These are phyloP conservation scores for Parazoanthus atlanticus DNA, from an alignment of 92 coral and sea anemone species.

Conservation along the genomic window DNA sequence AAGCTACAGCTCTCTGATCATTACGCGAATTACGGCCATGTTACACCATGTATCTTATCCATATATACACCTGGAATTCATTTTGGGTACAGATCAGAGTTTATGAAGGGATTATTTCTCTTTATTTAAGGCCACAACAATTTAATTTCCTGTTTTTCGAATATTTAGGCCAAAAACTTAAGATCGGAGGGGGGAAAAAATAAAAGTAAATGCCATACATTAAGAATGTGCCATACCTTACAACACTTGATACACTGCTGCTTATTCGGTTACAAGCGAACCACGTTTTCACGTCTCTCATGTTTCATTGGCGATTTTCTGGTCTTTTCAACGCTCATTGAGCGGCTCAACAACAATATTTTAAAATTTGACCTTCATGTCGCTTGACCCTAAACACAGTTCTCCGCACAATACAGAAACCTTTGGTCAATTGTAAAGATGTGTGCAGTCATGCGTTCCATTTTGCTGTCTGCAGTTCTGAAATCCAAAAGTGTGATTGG, in stretches of 20 bases:
- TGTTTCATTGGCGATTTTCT: neutral
- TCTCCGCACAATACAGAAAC: neutral
- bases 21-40: neutral
- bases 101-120: conserved; percentile 24
- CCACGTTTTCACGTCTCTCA: neutral
- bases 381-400: neutral
- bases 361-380: neutral
- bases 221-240: neutral
- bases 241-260: neutral
- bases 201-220: neutral
- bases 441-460: neutral
- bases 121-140: neutral
- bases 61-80: neutral
- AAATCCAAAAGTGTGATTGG: neutral
- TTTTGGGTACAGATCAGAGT: neutral
- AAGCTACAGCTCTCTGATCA: neutral
- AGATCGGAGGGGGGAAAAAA: conserved; percentile 2
- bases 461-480: neutral
- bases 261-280: neutral
- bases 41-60: neutral
- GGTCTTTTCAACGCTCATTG: neutral
- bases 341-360: neutral
- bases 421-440: neutral
- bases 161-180: conserved; percentile 5
- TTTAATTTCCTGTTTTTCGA: conserved; percentile 19